Base-by-base conservation (phyloP, 2,888 invertebrate species). In the Aquatica leii region DNA sequence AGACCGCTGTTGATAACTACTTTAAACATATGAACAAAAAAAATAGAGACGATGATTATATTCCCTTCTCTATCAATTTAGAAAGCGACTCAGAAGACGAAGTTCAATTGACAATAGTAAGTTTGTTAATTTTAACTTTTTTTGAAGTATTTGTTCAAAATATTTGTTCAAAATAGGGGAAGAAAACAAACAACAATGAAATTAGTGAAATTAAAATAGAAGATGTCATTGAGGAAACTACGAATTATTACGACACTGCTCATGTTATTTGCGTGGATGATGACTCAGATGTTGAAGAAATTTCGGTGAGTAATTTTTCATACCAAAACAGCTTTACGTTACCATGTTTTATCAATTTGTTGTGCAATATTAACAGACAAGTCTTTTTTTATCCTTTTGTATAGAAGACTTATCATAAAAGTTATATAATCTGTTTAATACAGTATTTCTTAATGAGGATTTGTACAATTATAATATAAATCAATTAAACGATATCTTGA, bases 21-120 rank as follows among this genome's bases (percentile, higher is more conserved):
- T 76, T 76, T 55, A 70, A 72, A 34, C 68, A 73, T 60, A 65
- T 73, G 2, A 66, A 68, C 41, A 54, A 67, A 1, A 68, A 69
- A 35, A 67, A 65, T 17, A 58, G 61, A 21, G 56, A 59, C 3
- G 50, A 52, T 1, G 50, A 59, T 1, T 24, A 18, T 40, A 14
- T 46, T 8, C 18, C 58, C 9, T 5, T 53, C 9, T 50, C 58
- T 15, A 54, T 55, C 17, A 58, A 66, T 15, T 43, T 62, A 34
- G 68, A 67, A 21, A 65, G 61, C 31, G 67, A 71, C 11, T 46
- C 46, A 20, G 73, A 73, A 11, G 73, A 74, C 15, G 65, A 63
- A 9, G 52, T 24, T 2, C 24, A 24, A 37, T 20, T n/a, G n/a
- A 8, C 48, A 6, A 20, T n/a, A 18, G n/a, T 18, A 14, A 5